These are phyloP conservation scores for Steinernema khuongi DNA, from an alignment of 1,140 invertebrate species.

Conservation along the genomic window DNA sequence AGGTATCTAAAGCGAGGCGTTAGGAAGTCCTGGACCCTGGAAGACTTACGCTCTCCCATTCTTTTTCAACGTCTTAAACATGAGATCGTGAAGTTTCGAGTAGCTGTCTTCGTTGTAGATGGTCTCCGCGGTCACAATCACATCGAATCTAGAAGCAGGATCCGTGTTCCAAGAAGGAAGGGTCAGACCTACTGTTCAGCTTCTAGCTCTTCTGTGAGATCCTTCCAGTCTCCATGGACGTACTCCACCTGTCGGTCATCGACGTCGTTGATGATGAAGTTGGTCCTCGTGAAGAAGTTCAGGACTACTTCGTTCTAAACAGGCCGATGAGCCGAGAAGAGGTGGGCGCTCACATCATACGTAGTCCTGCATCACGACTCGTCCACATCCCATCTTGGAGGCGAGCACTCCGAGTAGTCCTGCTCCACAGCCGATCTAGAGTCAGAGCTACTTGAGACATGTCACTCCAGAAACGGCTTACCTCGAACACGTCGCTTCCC, in stretches of 20 bases:
- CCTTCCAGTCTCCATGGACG: conserved; percentile 53
- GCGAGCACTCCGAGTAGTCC: conserved; percentile 55
- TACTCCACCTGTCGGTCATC: conserved; percentile 35
- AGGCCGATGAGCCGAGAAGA: no score
- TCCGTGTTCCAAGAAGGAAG: background rate
- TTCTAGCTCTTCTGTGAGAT: background rate
- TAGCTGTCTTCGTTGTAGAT: conserved; percentile 59
- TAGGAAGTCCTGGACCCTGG: background rate
- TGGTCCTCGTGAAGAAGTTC: conserved; percentile 52
- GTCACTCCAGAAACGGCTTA: background rate
- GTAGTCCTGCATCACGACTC: conserved; percentile 58
- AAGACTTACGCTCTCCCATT: conserved; percentile 48
- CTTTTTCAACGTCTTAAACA: conserved; percentile 43
- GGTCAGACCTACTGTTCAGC: background rate
- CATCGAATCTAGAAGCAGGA: conserved; percentile 50
- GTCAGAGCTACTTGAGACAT: background rate
- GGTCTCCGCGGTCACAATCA: conserved; percentile 59
- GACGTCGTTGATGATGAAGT: conserved; percentile 45
- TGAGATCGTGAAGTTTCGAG: conserved; percentile 49
- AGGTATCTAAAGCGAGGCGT: background rate
- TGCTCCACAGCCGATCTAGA: conserved; percentile 57
- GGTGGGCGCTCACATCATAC: conserved; percentile 36
- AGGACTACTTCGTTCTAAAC: conserved; percentile 57
- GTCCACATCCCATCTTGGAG: conserved; percentile 36
- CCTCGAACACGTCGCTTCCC: conserved; percentile 28